Percentiles rank a stretch among this genome's conserved stretches.
These are phyloP conservation scores for Macrotis lagotis DNA, from an alignment of 2,113 vertebrate species.

Conservation along the genomic window DNA sequence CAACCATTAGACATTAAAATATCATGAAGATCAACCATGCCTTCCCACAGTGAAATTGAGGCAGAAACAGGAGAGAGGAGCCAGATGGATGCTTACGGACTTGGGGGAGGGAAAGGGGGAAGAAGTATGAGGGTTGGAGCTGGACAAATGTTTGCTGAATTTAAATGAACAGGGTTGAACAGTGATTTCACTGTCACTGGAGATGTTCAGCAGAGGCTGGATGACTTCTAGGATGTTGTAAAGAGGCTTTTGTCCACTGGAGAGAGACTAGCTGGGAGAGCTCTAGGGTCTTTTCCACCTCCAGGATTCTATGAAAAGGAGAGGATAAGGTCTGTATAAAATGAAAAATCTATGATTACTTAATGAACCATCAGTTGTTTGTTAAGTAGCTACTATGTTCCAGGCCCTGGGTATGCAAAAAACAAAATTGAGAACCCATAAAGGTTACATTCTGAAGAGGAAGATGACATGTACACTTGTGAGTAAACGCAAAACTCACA, in stretches of 20 bases:
- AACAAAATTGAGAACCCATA: neutral
- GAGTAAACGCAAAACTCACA: neutral
- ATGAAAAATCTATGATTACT: neutral
- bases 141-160: neutral
- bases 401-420: neutral
- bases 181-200: neutral
- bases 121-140: too few species aligned
- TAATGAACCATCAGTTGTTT: neutral
- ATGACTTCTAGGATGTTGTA: neutral
- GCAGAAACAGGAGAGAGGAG: neutral
- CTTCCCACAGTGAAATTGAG: neutral
- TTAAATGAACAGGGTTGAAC: neutral
- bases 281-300: neutral
- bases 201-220: neutral
- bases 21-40: neutral
- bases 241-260: neutral
- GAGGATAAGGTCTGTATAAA: neutral
- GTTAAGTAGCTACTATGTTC: neutral
- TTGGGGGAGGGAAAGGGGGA: neutral
- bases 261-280: neutral
- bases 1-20: neutral
- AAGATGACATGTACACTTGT: neutral
- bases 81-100: neutral
- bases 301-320: neutral
- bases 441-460: neutral